Conservation (phyloP, 2,888 invertebrate species). For the Heteropelma amictum region DNA sequence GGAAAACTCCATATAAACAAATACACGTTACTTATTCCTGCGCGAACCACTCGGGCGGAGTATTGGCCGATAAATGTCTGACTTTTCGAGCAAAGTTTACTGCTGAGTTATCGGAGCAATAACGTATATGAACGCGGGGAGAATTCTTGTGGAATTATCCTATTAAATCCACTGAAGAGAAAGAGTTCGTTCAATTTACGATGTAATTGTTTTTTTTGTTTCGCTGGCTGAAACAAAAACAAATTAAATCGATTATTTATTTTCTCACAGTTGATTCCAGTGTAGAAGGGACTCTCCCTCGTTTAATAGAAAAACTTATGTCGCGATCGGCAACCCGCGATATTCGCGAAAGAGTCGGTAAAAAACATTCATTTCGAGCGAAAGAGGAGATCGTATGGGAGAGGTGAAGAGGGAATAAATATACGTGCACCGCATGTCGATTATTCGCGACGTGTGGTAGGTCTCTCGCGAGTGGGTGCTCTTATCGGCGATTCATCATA, state of each 20-base stretch:
- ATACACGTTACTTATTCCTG: no score
- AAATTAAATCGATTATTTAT: conserved; percentile 43
- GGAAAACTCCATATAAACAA: no score
- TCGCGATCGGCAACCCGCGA: conserved; percentile 12
- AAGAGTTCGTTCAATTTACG: background rate
- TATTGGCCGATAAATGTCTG: no score
- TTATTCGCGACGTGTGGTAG: conserved; percentile 44
- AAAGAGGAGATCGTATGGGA: background rate
- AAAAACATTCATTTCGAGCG: conserved; percentile 14
- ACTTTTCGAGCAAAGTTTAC: no score
- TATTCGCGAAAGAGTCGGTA: conserved; percentile 38
- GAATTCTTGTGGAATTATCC: background rate
- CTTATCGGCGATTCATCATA: conserved; percentile 55
- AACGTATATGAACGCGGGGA: no score
- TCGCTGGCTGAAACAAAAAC: background rate
- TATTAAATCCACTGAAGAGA: background rate
- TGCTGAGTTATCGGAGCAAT: no score
- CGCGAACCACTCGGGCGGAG: no score
- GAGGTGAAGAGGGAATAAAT: conserved; percentile 10
- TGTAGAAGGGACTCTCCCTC: conserved; percentile 13
- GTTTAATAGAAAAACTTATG: conserved; percentile 13
- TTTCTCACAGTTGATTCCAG: conserved; percentile 32
- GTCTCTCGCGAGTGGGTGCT: conserved; percentile 45
- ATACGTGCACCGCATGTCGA: conserved; percentile 52
- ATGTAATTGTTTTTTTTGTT: conserved; percentile 5